These are phyloP conservation scores for Triops cancriformis DNA, from an alignment of 1,140 invertebrate genomes.

Conservation along the genomic window DNA sequence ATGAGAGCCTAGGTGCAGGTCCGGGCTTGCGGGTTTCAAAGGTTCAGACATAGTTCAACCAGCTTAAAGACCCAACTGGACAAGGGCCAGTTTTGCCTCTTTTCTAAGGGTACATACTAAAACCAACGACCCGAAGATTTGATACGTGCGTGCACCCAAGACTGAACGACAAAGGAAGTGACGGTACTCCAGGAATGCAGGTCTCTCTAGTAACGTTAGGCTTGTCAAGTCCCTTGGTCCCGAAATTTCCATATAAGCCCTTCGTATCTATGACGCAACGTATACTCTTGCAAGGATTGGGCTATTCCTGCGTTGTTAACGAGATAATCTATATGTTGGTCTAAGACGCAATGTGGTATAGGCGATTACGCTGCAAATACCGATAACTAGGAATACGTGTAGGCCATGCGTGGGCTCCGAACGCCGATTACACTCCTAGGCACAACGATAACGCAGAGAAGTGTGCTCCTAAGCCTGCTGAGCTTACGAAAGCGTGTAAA, in stretches of 20 bases:
- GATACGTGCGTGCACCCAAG: background rate
- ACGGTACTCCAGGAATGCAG: background rate
- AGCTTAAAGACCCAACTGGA: background rate
- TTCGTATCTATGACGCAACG: background rate
- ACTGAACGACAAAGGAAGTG: background rate
- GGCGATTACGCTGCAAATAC: background rate
- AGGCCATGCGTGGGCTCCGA: background rate
- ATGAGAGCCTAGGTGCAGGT: background rate
- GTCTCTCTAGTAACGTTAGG: background rate
- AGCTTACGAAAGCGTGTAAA: too few relatives aligned
- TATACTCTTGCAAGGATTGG: background rate
- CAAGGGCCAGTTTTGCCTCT: background rate
- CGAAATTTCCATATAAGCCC: background rate
- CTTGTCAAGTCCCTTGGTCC: conserved; percentile 2
- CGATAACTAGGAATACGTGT: background rate
- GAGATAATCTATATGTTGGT: too few relatives aligned
- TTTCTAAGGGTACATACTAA: background rate
- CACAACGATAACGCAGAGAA: background rate
- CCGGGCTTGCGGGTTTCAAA: background rate
- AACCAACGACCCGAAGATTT: background rate
- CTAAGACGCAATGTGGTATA: background rate
- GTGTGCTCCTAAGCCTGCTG: too few relatives aligned
- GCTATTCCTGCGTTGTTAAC: background rate
- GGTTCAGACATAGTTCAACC: background rate
- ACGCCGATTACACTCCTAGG: background rate